phyloP scores from a whole-genome alignment of 2,888 invertebrate species.

The Proisotoma minuta region DNA sequence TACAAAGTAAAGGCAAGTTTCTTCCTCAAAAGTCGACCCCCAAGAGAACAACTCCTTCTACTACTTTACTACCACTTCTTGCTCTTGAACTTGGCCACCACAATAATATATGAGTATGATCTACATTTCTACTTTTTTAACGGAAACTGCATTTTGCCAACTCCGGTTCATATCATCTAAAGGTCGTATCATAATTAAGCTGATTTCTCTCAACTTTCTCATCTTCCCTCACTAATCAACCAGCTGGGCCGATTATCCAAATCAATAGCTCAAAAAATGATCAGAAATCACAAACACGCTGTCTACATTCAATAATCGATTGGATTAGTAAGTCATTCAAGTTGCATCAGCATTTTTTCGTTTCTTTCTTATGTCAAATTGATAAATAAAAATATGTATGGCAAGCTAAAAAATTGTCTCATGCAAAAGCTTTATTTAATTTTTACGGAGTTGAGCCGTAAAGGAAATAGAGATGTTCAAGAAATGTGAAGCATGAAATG shows the following conservation, averaged over 20 bases:
- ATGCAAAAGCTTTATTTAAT: too few relatives aligned
- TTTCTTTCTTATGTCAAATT: too few relatives aligned
- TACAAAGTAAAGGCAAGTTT: constrained; percentile 27
- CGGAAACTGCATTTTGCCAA: constrained; percentile 46
- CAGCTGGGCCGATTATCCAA: neutral
- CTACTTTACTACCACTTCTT: constrained; percentile 42
- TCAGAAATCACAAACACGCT: neutral
- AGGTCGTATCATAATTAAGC: constrained; percentile 27
- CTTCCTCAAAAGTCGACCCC: constrained; percentile 42
- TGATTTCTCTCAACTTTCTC: constrained; percentile 4
- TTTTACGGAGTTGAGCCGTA: too few relatives aligned
- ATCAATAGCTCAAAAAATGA: constrained; percentile 8
- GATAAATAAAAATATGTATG: too few relatives aligned
- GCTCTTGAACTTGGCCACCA: constrained; percentile 34
- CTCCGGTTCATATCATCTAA: constrained; percentile 46
- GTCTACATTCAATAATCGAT: too few relatives aligned
- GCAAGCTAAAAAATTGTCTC: too few relatives aligned
- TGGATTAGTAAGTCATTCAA: too few relatives aligned
- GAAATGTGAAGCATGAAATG: constrained; percentile 1
- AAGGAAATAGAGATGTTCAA: neutral
- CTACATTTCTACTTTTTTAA: constrained; percentile 48
- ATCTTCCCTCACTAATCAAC: constrained; percentile 6
- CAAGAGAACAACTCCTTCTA: too few relatives aligned
- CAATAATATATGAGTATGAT: constrained; percentile 31
- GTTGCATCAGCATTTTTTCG: too few relatives aligned